Conservation (phyloP, 1,140 invertebrate genomes). For the Caenorhabditis brenneri region DNA sequence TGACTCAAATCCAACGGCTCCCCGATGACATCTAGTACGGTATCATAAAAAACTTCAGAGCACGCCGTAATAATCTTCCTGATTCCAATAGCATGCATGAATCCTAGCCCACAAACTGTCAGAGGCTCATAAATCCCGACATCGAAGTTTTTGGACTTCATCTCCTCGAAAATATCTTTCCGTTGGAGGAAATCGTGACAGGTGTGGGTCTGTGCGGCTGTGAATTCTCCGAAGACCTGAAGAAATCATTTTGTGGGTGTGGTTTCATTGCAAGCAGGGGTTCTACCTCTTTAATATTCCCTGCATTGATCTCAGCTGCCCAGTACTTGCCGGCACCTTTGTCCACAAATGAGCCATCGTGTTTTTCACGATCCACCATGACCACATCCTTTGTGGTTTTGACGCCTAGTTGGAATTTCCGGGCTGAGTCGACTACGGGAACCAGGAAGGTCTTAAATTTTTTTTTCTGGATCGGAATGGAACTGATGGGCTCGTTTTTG, state of each 20-base stretch:
- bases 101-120: conserved; percentile 36
- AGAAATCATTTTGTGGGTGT: too few species aligned
- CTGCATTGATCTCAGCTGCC: too few species aligned
- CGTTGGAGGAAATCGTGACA: not conserved
- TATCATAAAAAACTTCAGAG: not conserved
- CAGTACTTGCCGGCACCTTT: too few species aligned
- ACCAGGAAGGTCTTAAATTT: conserved; percentile 44
- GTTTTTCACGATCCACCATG: too few species aligned
- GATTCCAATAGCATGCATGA: not conserved
- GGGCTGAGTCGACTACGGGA: not conserved
- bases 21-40: not conserved
- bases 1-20: conserved; percentile 40
- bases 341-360: too few species aligned
- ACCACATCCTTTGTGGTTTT: conserved; percentile 9
- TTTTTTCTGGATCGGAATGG: too few species aligned
- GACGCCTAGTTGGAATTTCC: not conserved
- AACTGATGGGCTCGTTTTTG: too few species aligned
- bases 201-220: not conserved
- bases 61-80: not conserved
- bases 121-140: conserved; percentile 38
- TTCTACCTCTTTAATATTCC: too few species aligned
- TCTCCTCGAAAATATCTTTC: not conserved
- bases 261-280: too few species aligned
- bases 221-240: not conserved
- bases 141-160: conserved; percentile 27